Base-by-base conservation (phyloP, 2,797 vertebrate species). In the Lutjanus campechanus region DNA sequence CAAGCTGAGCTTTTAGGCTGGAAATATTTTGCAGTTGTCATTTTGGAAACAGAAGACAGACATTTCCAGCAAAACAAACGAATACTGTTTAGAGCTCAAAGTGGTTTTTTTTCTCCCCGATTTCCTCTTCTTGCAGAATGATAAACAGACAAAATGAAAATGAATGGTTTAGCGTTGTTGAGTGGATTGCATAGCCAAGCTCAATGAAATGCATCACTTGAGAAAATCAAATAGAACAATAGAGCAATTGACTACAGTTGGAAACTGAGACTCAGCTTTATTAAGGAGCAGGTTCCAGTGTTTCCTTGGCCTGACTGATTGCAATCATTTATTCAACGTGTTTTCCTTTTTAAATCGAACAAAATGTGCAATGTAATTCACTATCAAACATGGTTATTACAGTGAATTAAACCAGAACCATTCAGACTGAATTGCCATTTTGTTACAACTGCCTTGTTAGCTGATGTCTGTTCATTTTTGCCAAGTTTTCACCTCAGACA, bases 121-220 rank as follows among this genome's bases (percentile, higher is more conserved):
- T 83, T 86, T 86, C 46, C 77, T 59, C 76, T 67, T 54, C 66
- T 85, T 74, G 62, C 76, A 40, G 54, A 62, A 76, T 85, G 86
- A 92, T 88, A 83, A 87, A 92, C 77, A 77, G 61, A 79, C 67
- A 76, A 89, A 92, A 91, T 88, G 76, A 87, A 87, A 91, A 90
- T 87, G 71, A 84, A 89, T 81, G 67, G 79, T 68, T 90, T 53
- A 63, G 68, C 36, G 68, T 76, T 22, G 65, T 56, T 69, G 73
- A 86, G 72, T 71, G 75, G 75, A 89, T 84, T 84, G 77, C 54
- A 61, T 44, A 63, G 75, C 16, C 63, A 79, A 78, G 86, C 83
- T 83, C 60, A 61, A 73, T 56, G 76, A 89, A 90, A 91, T 80
- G 58, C 75, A 76, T 84, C 76, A 83, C 46, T 82, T 81, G 55